These are phyloP conservation scores for Idris sp. DNA, from an alignment of 1,140 invertebrate species.

Conservation along the genomic window DNA sequence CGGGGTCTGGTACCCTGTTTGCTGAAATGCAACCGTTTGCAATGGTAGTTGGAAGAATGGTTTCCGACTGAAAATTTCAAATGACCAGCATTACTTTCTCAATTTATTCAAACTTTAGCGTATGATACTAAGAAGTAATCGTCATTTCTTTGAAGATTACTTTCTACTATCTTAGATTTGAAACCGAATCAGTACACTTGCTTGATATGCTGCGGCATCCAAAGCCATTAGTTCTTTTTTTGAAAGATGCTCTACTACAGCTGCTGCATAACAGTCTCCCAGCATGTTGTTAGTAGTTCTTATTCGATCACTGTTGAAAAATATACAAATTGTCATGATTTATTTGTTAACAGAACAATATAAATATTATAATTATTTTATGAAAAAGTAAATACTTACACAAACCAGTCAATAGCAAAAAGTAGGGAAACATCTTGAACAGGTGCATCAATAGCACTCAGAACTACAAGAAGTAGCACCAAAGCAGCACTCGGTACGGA, in stretches of 20 bases:
- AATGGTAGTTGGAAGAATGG: constrained; percentile 75
- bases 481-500: constrained; percentile 95
- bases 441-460: constrained; percentile 91
- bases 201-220: constrained; percentile 82
- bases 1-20: constrained; percentile 76
- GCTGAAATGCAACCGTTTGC: constrained; percentile 77
- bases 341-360: too few relatives aligned
- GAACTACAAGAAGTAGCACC: constrained; percentile 89
- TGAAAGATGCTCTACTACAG: constrained; percentile 90
- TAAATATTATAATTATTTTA: too few relatives aligned
- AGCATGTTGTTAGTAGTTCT: constrained; percentile 93
- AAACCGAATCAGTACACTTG: too few relatives aligned
- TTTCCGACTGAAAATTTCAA: constrained; percentile 75
- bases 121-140: too few relatives aligned
- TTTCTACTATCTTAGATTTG: too few relatives aligned
- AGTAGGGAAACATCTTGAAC: constrained; percentile 89
- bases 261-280: constrained; percentile 92
- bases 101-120: too few relatives aligned
- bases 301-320: constrained; percentile 85
- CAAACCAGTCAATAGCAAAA: constrained; percentile 94
- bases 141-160: too few relatives aligned
- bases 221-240: constrained; percentile 88
- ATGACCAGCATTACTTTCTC: too few relatives aligned
- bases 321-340: not conserved
- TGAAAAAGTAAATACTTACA: constrained; percentile 88